Conservation (phyloP, 2,113 vertebrate genomes). For the Elaphurus davidianus region DNA sequence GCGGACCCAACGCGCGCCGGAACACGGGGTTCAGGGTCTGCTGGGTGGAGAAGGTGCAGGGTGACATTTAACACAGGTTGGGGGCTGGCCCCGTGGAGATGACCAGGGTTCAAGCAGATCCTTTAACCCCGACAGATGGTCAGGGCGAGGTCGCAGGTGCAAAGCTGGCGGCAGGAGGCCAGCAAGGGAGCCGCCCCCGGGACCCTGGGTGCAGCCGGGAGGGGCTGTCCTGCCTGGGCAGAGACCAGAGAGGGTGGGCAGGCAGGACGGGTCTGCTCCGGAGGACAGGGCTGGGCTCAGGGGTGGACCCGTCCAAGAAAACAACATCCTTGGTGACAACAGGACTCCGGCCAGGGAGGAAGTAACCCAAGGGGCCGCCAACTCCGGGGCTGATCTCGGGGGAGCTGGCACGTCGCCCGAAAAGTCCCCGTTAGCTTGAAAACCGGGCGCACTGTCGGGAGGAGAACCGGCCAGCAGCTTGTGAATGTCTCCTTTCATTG, state of each 20-base stretch:
- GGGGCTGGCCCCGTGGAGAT: neutral
- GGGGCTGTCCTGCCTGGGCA: neutral
- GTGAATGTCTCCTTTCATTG: conserved; percentile 41
- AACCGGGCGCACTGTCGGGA: neutral
- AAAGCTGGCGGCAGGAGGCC: neutral
- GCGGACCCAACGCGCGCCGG: fast-evolving
- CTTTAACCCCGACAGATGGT: neutral
- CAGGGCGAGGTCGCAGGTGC: neutral
- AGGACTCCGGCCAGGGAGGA: neutral
- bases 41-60: neutral
- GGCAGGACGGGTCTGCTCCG: neutral
- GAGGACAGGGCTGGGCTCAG: neutral
- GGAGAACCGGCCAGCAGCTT: neutral
- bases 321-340: neutral
- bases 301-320: neutral
- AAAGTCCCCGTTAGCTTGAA: neutral
- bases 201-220: neutral
- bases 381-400: neutral
- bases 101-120: neutral
- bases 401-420: conserved; percentile 36
- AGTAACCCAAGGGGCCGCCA: neutral
- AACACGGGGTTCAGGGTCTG: neutral
- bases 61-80: neutral
- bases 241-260: neutral
- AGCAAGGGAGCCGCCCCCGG: fast-evolving